Evolutionary conservation across 1,140 invertebrate species (phyloP).

Genomic region (Bombus balteatus): DNA sequence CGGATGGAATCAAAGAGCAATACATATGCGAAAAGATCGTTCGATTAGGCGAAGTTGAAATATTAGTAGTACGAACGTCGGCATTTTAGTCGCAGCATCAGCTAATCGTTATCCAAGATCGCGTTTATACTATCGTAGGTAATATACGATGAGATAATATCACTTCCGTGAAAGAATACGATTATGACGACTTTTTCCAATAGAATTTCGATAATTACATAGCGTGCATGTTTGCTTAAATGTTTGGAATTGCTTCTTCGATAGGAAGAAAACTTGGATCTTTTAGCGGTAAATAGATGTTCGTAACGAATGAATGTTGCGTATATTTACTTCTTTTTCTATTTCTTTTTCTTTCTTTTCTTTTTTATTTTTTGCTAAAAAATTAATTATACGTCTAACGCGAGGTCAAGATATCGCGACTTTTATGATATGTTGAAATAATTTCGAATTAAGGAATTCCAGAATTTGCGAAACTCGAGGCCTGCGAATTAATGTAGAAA

Average conservation of each 20-base stretch:
- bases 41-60: not conserved
- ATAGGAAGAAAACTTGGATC: no score
- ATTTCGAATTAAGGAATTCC: not conserved
- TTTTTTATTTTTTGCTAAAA: not conserved
- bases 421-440: not conserved
- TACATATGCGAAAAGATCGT: constrained; percentile 20
- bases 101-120: constrained; percentile 1
- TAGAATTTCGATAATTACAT: no score
- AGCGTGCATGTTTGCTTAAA: no score
- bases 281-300: no score
- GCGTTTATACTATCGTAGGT: constrained; percentile 2
- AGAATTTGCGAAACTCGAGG: no score
- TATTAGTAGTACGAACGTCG: constrained; percentile 17
- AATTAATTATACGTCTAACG: not conserved
- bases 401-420: not conserved
- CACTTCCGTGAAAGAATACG: no score
- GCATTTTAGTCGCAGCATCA: constrained; percentile 46
- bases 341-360: not conserved
- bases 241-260: no score
- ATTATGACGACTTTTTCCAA: no score
- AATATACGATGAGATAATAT: not conserved
- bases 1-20: constrained; percentile 28
- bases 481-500: no score
- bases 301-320: no score
- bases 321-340: not conserved